phyloP scores from a whole-genome alignment of 2,797 vertebrate genomes.

The Anolis apletophallus region DNA sequence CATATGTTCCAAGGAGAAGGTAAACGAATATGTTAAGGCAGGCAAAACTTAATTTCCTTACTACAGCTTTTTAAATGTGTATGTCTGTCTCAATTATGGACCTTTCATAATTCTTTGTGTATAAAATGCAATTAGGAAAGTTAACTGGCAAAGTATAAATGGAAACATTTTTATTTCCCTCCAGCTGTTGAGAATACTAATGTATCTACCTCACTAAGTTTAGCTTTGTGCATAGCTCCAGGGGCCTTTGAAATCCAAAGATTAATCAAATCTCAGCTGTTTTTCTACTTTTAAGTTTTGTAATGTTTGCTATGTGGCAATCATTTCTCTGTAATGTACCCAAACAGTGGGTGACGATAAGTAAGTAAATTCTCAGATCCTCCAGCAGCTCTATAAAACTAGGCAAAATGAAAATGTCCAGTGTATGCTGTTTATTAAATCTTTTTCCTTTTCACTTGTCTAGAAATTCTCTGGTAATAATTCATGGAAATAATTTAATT shows the following conservation, averaged over 20 bases:
- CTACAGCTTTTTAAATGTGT: conserved; percentile 33
- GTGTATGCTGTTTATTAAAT: conserved; percentile 2
- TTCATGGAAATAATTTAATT: background rate
- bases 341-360: conserved; percentile 50
- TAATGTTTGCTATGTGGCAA: conserved; percentile 57
- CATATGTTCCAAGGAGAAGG: conserved; percentile 28
- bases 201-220: conserved; percentile 69
- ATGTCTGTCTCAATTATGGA: conserved; percentile 55
- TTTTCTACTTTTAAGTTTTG: conserved; percentile 67
- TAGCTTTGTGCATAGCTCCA: conserved; percentile 78
- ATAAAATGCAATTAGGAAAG: conserved; percentile 51
- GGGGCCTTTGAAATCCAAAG: conserved; percentile 71
- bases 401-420: background rate
- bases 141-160: conserved; percentile 65
- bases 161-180: conserved; percentile 67
- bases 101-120: conserved; percentile 65
- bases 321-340: conserved; percentile 39
- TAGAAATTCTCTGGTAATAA: background rate
- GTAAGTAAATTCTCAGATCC: conserved; percentile 54
- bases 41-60: conserved; percentile 29
- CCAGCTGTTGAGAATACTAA: conserved; percentile 78
- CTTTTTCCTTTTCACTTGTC: background rate
- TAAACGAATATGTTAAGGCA: conserved; percentile 31
- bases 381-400: conserved; percentile 52
- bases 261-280: conserved; percentile 68